A percentile compares a stretch with the other conserved stretches of the same genome.
phyloP scores from a whole-genome alignment of 2,113 vertebrate species.

The Enhydra lutris region DNA sequence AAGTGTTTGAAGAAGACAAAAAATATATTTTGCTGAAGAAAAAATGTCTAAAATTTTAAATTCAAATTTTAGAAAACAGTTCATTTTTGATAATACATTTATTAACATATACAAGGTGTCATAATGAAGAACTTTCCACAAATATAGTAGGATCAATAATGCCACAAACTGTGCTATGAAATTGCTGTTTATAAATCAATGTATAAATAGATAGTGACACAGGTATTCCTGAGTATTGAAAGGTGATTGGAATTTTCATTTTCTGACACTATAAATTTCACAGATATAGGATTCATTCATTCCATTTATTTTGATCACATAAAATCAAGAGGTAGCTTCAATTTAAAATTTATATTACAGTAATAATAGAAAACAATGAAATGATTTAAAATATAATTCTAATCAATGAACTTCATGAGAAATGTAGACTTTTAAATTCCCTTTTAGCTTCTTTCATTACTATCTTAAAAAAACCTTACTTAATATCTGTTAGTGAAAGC shows the following conservation, averaged over 20 bases:
- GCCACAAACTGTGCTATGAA: slow-evolving; percentile 19
- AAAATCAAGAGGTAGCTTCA: not conserved
- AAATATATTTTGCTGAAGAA: slow-evolving; percentile 22
- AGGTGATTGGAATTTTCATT: not conserved
- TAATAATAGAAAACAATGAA: not conserved
- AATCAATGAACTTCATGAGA: not conserved
- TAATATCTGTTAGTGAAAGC: not conserved
- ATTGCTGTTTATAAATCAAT: slow-evolving; percentile 43
- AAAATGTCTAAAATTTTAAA: slow-evolving; percentile 15
- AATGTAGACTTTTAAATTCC: not conserved
- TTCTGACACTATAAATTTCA: not conserved
- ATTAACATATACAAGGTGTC: not conserved
- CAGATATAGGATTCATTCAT: not conserved
- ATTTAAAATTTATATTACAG: not conserved
- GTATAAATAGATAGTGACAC: slow-evolving; percentile 10
- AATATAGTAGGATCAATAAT: not conserved
- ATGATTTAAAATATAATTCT: not conserved
- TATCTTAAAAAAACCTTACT: not conserved
- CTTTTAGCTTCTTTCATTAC: not conserved
- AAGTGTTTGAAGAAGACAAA: not conserved
- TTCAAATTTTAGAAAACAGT: not conserved
- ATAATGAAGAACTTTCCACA: not conserved
- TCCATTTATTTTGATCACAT: not conserved
- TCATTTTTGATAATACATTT: slow-evolving; percentile 50
- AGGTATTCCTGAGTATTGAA: not conserved